phyloP scores from a whole-genome alignment of 2,888 invertebrate genomes.

The Mesorhabditis belari region DNA sequence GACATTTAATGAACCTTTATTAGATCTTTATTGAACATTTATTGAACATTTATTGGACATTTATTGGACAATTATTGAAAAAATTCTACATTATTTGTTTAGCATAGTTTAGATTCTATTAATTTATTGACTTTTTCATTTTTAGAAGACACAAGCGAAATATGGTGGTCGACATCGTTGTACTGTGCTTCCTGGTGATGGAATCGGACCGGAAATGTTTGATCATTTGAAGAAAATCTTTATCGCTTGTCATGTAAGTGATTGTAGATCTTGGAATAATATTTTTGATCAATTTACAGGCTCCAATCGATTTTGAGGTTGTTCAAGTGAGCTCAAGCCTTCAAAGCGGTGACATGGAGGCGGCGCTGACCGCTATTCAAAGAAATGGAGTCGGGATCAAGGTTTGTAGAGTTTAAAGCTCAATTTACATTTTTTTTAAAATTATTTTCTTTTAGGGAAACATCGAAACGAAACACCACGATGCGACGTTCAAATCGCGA shows the following conservation, averaged over 20 bases:
- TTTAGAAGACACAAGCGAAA: constrained; percentile 55
- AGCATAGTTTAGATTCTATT: background rate
- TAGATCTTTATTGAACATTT: no score
- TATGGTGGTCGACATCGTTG: constrained; percentile 94
- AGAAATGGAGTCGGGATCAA: constrained; percentile 88
- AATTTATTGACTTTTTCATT: background rate
- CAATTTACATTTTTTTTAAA: no score
- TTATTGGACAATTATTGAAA: no score
- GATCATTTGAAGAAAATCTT: constrained; percentile 83
- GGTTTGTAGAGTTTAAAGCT: constrained; percentile 11
- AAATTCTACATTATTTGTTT: no score
- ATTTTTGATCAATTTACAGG: constrained; percentile 8
- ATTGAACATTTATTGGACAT: no score
- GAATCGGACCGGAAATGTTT: constrained; percentile 93
- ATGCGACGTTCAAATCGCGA: constrained; percentile 73
- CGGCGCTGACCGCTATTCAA: constrained; percentile 87
- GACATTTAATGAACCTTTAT: no score
- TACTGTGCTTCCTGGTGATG: constrained; percentile 91
- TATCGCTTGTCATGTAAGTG: constrained; percentile 29
- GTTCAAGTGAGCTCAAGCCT: constrained; percentile 68
- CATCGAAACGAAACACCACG: constrained; percentile 86
- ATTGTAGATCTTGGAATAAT: background rate
- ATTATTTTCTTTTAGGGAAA: constrained; percentile 66
- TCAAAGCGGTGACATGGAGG: constrained; percentile 76
- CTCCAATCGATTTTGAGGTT: constrained; percentile 88